Evolutionary conservation across 2,888 invertebrate genomes (phyloP).

Genomic region (Chaetoderma sp.): DNA sequence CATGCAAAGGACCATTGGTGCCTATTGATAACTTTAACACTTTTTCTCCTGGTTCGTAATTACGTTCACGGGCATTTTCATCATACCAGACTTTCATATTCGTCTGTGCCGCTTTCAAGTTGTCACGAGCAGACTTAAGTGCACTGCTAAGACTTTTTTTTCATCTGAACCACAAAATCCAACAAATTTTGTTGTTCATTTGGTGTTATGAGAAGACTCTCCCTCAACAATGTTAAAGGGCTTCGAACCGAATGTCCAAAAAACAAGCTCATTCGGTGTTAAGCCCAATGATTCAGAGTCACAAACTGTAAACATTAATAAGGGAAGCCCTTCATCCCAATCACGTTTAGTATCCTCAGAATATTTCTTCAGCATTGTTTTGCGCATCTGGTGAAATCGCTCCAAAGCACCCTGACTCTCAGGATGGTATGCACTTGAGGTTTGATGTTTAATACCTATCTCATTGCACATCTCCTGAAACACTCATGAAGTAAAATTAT

Average conservation of each 20-base stretch:
- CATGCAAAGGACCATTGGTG: conserved; percentile 1
- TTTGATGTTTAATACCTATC: conserved; percentile 13
- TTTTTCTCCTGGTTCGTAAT: conserved; percentile 35
- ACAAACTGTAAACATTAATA: not conserved
- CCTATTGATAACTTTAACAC: conserved; percentile 24
- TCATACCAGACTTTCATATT: not conserved
- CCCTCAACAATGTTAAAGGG: not conserved
- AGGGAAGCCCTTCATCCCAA: conserved; percentile 1
- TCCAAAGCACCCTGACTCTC: conserved; percentile 15
- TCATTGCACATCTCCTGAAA: conserved; percentile 10
- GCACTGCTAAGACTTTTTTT: not conserved
- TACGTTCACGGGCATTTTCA: not conserved
- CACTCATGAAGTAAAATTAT: conserved; percentile 14
- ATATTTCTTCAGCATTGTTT: not conserved
- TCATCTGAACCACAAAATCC: not conserved
- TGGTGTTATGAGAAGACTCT: not conserved
- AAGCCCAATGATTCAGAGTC: not conserved
- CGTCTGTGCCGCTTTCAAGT: not conserved
- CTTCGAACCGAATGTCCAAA: conserved; percentile 19
- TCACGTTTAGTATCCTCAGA: not conserved
- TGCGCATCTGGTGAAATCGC: not conserved
- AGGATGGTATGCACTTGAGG: conserved; percentile 21
- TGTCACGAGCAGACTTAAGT: not conserved
- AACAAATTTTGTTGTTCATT: not conserved
- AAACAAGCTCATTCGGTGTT: not conserved